phyloP scores from a whole-genome alignment of 2,113 vertebrate species.

The Eolophus roseicapilla region DNA sequence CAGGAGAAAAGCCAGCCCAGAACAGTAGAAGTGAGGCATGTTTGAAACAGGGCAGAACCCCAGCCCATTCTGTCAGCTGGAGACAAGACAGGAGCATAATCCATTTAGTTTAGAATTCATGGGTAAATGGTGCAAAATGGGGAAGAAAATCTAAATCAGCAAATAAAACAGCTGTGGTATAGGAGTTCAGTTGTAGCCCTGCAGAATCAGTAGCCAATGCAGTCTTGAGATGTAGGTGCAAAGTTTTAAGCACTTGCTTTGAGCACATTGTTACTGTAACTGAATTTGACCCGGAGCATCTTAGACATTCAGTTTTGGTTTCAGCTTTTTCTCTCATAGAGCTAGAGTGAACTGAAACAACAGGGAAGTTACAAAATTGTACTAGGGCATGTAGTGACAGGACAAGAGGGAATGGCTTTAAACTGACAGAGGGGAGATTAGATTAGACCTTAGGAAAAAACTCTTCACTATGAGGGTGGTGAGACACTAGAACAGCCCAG shows the following conservation, averaged over 20 bases:
- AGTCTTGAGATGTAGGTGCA: not conserved
- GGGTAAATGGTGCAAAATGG: not conserved
- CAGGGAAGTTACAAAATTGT: not conserved
- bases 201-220: not conserved
- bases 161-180: not conserved
- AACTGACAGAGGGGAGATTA: not conserved
- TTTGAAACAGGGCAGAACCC: not conserved
- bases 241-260: not conserved
- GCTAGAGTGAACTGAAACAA: not conserved
- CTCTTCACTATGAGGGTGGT: not conserved
- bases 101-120: not conserved
- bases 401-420: not conserved
- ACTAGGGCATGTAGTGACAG: not conserved
- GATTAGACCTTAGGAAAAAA: not conserved
- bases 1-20: not conserved
- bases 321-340: not conserved
- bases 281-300: not conserved
- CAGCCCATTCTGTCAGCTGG: too few relatives aligned
- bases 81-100: not conserved
- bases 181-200: not conserved
- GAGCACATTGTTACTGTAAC: not conserved
- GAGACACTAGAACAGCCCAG: not conserved
- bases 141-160: not conserved
- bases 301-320: rapidly evolving
- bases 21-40: not conserved